These are phyloP conservation scores for Whitmania pigra DNA, from an alignment of 1,140 invertebrate species.

Conservation along the genomic window DNA sequence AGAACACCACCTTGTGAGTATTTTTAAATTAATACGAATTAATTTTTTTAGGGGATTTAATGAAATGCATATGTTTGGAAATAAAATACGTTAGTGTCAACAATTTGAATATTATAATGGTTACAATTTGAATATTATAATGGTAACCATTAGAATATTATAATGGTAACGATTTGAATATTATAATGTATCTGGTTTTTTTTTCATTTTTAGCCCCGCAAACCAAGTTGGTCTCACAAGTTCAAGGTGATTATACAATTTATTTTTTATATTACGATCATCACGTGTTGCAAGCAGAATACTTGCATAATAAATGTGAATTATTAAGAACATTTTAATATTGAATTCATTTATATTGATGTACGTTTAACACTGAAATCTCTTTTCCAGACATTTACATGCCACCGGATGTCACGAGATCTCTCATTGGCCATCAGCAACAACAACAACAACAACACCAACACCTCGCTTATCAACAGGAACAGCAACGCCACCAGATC, in stretches of 20 bases:
- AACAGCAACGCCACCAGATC: neutral
- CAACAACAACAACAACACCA: slow-evolving; percentile 13
- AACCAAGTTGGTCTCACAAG: slow-evolving; percentile 6
- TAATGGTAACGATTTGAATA: neutral
- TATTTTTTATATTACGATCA: too few species aligned
- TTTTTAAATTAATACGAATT: neutral
- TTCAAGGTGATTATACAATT: slow-evolving; percentile 13
- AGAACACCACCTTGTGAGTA: too few species aligned
- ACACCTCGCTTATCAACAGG: neutral
- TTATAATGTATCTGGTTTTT: neutral
- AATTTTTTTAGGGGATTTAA: too few species aligned
- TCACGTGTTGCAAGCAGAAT: too few species aligned
- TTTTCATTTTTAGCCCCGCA: neutral
- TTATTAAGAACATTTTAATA: too few species aligned
- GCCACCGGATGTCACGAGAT: slow-evolving; percentile 2
- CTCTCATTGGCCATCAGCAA: neutral
- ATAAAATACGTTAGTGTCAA: neutral
- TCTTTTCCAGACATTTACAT: neutral
- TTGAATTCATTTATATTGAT: too few species aligned
- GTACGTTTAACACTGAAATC: too few species aligned
- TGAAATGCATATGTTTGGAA: too few species aligned
- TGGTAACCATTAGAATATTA: too few species aligned
- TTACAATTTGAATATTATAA: too few species aligned
- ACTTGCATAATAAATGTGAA: too few species aligned
- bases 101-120: neutral